Conservation (phyloP, 2,888 invertebrate species). For the Hirtodrosophila cameraria region DNA sequence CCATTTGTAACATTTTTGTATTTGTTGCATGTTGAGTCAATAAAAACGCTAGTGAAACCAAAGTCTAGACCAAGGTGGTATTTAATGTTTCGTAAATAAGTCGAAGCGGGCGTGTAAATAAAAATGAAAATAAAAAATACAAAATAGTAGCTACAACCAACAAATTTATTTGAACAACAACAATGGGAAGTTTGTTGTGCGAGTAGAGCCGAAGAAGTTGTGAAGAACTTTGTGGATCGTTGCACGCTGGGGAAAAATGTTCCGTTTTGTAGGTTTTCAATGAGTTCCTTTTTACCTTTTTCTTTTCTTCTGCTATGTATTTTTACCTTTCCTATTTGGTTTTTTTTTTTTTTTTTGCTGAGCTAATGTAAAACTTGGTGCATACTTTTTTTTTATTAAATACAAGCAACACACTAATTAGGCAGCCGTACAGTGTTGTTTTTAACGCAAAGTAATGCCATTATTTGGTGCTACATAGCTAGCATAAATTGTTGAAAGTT, state of each 20-base stretch:
- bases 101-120: conserved; percentile 69
- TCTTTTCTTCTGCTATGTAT: not conserved
- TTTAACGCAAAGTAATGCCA: not conserved
- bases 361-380: conserved; percentile 51
- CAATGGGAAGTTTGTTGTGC: conserved; percentile 44
- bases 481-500: no score
- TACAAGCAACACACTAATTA: conserved; percentile 38
- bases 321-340: not conserved
- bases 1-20: not conserved
- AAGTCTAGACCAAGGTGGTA: conserved; percentile 68
- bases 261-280: conserved; percentile 43
- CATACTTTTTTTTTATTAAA: conserved; percentile 39
- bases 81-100: conserved; percentile 63
- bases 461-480: not conserved
- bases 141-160: conserved; percentile 11
- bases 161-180: conserved; percentile 15
- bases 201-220: conserved; percentile 37
- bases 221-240: conserved; percentile 51
- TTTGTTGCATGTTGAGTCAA: conserved; percentile 6
- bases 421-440: conserved; percentile 18
- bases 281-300: conserved; percentile 21
- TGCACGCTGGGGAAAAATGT: conserved; percentile 37
- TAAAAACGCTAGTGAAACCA: conserved; percentile 27
- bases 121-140: conserved; percentile 38
- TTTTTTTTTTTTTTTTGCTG: conserved; percentile 3